phyloP scores from a whole-genome alignment of 2,888 invertebrate species.

The Tethea ocularis region DNA sequence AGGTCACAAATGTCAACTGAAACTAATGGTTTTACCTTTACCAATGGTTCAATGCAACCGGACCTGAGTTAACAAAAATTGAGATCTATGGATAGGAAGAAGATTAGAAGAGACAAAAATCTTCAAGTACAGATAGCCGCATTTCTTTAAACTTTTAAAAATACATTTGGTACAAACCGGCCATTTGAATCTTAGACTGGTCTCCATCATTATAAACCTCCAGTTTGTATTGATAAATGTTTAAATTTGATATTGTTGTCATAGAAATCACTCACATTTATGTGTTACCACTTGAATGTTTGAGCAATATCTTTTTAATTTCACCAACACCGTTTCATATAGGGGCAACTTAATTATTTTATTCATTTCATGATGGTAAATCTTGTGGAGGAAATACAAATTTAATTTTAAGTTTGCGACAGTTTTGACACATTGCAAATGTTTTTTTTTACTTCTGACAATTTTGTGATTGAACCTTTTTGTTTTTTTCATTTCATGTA shows the following conservation, averaged over 20 bases:
- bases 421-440: background rate
- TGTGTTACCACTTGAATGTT: conserved; percentile 23
- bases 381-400: conserved; percentile 19
- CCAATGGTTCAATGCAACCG: too few relatives aligned
- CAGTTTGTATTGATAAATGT: conserved; percentile 34
- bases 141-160: conserved; percentile 1
- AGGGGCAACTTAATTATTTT: conserved; percentile 44
- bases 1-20: too few relatives aligned
- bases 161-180: conserved; percentile 43
- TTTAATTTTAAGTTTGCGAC: conserved; percentile 13
- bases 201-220: conserved; percentile 43
- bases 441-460: background rate
- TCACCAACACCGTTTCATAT: conserved; percentile 32
- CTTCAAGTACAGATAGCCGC: background rate
- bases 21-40: too few relatives aligned
- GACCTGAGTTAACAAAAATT: too few relatives aligned
- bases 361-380: conserved; percentile 57
- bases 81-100: too few relatives aligned
- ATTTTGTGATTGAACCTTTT: background rate
- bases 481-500: background rate
- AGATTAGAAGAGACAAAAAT: too few relatives aligned
- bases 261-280: conserved; percentile 46
- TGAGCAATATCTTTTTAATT: conserved; percentile 41
- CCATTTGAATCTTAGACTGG: conserved; percentile 33
- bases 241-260: conserved; percentile 23